phyloP scores from a whole-genome alignment of 2,797 vertebrate genomes.

The Lophius americanus region DNA sequence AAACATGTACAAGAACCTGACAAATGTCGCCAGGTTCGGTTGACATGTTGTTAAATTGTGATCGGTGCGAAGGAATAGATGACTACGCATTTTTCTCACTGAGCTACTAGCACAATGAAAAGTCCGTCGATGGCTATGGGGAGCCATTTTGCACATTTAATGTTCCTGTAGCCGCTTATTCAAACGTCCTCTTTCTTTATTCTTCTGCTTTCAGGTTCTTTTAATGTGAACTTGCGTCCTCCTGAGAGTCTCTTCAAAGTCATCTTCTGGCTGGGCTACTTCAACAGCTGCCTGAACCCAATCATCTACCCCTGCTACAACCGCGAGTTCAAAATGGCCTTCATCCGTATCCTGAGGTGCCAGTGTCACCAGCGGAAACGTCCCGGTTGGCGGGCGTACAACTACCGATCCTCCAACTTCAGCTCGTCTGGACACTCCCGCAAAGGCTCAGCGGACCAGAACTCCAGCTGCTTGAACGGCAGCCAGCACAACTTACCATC shows the following conservation, averaged over 20 bases:
- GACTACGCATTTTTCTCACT: too few species aligned
- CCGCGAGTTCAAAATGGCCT: conserved; percentile 97
- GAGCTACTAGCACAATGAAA: too few species aligned
- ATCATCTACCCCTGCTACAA: conserved; percentile 98
- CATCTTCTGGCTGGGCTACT: conserved; percentile 98
- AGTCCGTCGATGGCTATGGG: too few species aligned
- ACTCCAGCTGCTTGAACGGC: conserved; percentile 87
- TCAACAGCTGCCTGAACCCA: conserved; percentile 98
- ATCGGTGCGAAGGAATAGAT: too few species aligned
- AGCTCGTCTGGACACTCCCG: conserved; percentile 85
- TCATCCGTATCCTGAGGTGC: conserved; percentile 92
- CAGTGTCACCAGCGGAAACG: conserved; percentile 88
- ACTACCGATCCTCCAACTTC: conserved; percentile 89
- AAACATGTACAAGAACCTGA: too few species aligned
- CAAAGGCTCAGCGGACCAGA: conserved; percentile 88
- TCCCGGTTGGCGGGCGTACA: conserved; percentile 87
- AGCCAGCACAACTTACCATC: conserved; percentile 91
- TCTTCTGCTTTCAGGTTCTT: conserved; percentile 82
- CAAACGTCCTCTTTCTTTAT: neutral
- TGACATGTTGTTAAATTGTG: neutral
- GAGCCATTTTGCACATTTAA: too few species aligned
- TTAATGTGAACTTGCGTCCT: conserved; percentile 89
- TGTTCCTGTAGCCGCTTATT: too few species aligned
- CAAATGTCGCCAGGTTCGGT: neutral
- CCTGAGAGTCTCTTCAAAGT: conserved; percentile 92